Base-by-base conservation (phyloP, 1,140 invertebrate genomes). In the Drosophila bocqueti region DNA sequence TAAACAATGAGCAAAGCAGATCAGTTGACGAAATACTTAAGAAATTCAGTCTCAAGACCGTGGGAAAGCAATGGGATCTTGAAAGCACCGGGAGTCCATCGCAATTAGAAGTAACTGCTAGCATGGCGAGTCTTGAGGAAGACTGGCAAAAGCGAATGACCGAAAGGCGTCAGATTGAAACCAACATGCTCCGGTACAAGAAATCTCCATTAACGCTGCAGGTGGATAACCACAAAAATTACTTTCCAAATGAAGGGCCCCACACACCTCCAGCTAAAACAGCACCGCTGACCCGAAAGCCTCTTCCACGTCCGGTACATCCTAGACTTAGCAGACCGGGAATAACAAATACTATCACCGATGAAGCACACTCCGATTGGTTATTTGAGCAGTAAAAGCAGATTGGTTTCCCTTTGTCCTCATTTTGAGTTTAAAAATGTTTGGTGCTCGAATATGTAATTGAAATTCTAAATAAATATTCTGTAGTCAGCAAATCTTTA, bases 181-280 rank as follows among this genome's bases (percentile, higher is more conserved):
- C 16, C 7, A 54, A 40, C 11, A 63, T 63, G 47, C 24, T 52
- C 4, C 21, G 31, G 8, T 54, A 63, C 21, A 24, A 63, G 11
- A 63, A 63, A 26, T 63, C 60, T 4, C 60, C 60, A 2, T 54
- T 54, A 10, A 63, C 60, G 11, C 60, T 63, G 0, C 60, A 63
- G 4, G 5, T 54, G 8, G 49, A 63, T 26, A 24, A 11, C 13
- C 60, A 21, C 11, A 63, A 54, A n/a, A 54, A 29, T 10, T 36
- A 38, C 13, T 52, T 54, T 29, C 46, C 60, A 7, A 54, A 63
- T 29, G 47, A 26, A 18, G 4, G 15, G 31, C 15, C 31, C 9
- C 21, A 55, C 0, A 36, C 31, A 26, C 4, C 46, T 1, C 16
- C 18, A 52, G 38, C 38, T 3, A 40, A 40, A 0, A 10, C 3